Evolutionary conservation across 1,140 invertebrate species (phyloP).

Genomic region (Dreissena rostriformis): DNA sequence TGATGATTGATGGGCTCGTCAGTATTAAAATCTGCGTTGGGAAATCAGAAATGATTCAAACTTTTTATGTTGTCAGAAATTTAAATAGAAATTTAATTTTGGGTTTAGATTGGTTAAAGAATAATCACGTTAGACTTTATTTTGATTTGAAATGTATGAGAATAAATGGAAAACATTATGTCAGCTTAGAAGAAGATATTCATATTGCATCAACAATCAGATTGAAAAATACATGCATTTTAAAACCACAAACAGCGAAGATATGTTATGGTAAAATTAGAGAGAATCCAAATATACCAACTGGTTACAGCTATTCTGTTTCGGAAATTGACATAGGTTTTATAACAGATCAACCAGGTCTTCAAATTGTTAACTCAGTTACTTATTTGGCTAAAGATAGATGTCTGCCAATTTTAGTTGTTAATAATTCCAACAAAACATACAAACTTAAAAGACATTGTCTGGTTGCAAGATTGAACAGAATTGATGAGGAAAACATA

Average conservation of each 20-base stretch:
- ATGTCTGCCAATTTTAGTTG: conserved; percentile 8
- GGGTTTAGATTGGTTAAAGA: conserved; percentile 31
- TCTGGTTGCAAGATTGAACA: background rate
- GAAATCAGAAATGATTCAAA: conserved; percentile 13
- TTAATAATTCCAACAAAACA: too few species aligned
- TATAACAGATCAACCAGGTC: conserved; percentile 44
- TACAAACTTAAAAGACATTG: too few species aligned
- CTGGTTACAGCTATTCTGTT: background rate
- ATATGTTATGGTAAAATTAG: conserved; percentile 21
- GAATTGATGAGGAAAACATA: background rate
- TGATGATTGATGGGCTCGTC: conserved; percentile 12
- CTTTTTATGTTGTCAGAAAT: conserved; percentile 36
- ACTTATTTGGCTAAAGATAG: too few species aligned
- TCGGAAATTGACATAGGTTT: background rate
- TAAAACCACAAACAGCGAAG: conserved; percentile 40
- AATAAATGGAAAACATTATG: conserved; percentile 38
- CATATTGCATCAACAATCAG: conserved; percentile 36
- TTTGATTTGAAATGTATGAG: conserved; percentile 49
- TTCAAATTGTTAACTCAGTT: too few species aligned
- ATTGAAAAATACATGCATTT: background rate
- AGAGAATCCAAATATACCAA: background rate
- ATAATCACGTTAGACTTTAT: conserved; percentile 43
- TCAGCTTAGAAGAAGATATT: conserved; percentile 53
- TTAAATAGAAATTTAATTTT: conserved; percentile 54
- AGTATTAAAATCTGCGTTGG: conserved; percentile 15